A percentile compares a stretch with the other conserved stretches of the same genome.
Conservation (phyloP, 2,888 invertebrate species). For the Chymomyza fuscimana region DNA sequence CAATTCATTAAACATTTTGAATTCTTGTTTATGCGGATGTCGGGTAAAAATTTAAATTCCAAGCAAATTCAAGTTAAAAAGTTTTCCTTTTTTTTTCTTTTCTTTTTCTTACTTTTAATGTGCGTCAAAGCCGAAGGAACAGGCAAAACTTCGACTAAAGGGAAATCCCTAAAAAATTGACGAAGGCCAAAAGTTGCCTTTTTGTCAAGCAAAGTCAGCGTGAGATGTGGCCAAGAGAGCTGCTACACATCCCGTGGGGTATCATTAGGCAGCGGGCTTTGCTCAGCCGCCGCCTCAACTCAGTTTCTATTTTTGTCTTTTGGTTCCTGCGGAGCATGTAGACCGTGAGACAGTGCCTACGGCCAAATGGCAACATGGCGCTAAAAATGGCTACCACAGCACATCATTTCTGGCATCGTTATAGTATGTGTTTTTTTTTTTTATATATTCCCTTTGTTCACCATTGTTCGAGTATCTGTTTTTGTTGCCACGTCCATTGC, state of each 20-base stretch:
- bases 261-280: slow-evolving; percentile 52
- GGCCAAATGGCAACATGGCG: too few species aligned
- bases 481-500: slow-evolving; percentile 22
- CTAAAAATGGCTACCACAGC: slow-evolving; percentile 59
- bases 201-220: slow-evolving; percentile 40
- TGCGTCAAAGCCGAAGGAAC: slow-evolving; percentile 31
- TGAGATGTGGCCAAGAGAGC: slow-evolving; percentile 13
- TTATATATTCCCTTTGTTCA: slow-evolving; percentile 14
- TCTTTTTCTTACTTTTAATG: slow-evolving; percentile 34
- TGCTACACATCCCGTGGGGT: slow-evolving; percentile 56
- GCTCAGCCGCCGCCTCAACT: slow-evolving; percentile 1
- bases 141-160: slow-evolving; percentile 7
- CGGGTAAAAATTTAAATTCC: slow-evolving; percentile 47
- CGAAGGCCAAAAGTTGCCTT: slow-evolving; percentile 56
- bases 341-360: too few species aligned
- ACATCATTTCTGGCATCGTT: slow-evolving; percentile 58
- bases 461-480: slow-evolving; percentile 46
- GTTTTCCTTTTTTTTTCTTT: slow-evolving; percentile 21
- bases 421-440: slow-evolving; percentile 20
- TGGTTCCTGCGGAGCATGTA: neutral
- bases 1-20: slow-evolving; percentile 59
- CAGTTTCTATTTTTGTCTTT: slow-evolving; percentile 3
- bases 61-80: slow-evolving; percentile 42
- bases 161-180: slow-evolving; percentile 37
- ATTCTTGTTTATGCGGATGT: slow-evolving; percentile 28